Conservation (phyloP, 2,113 vertebrate species). For the Callipepla californica region DNA sequence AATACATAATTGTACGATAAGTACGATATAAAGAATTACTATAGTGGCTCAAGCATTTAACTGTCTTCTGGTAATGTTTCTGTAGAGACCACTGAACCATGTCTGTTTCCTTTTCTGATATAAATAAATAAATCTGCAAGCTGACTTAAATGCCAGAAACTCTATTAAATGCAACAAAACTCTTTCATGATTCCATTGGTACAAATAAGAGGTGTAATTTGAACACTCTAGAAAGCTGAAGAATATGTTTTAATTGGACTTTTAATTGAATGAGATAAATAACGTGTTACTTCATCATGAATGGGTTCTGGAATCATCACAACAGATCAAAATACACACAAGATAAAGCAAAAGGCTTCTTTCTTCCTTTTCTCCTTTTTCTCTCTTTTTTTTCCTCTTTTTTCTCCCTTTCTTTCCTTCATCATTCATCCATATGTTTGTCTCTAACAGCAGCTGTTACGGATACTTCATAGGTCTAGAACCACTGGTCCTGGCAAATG, state of each 20-base stretch:
- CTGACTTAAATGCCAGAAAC: neutral
- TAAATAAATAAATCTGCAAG: neutral
- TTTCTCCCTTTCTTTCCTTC: neutral
- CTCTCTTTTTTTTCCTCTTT: neutral
- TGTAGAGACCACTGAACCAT: neutral
- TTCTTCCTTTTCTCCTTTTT: neutral
- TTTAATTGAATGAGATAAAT: neutral
- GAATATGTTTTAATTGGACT: neutral
- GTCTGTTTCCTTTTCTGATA: neutral
- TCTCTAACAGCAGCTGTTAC: too few species aligned
- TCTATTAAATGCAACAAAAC: neutral
- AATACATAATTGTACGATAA: neutral
- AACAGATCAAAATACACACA: neutral
- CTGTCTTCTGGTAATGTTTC: neutral
- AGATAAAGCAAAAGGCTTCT: neutral
- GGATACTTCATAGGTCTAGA: too few species aligned
- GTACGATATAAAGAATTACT: neutral
- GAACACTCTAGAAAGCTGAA: neutral
- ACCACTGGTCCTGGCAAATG: too few species aligned
- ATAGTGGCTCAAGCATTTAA: neutral
- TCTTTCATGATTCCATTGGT: neutral
- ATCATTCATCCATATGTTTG: neutral
- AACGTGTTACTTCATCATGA: neutral
- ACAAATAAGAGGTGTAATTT: neutral
- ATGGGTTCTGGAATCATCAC: neutral